Evolutionary conservation across 2,113 vertebrate genomes (phyloP), one percentile per base, ranked within the genome.

Genomic region (Oceanodroma tethys): DNA sequence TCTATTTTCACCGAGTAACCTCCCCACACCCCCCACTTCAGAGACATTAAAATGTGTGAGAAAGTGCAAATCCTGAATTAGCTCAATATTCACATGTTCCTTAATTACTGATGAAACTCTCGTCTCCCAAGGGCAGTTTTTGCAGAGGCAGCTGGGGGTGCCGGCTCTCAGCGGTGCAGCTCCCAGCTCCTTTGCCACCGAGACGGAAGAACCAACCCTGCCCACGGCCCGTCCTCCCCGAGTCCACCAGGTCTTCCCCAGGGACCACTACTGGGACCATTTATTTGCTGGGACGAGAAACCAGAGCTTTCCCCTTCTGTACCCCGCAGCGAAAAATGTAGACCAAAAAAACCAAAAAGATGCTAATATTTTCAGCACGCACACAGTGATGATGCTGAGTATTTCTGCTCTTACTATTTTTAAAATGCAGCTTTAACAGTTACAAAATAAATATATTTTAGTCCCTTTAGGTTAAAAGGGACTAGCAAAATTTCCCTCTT

Each of bases 101-200:
- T 95, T 94, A 86, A 97, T 94, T 95, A 95, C 70, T 70, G 88
- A 94, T 66, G 80, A 63, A 76, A 50, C 63, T 72, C 85, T 66
- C 0, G 0, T 9, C 67, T 95, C 91, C 88, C 86, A 30, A 9
- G 75, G 91, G 91, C 34, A 23, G 66, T 17, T 94, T 76, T 30
- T 13, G 76, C 86, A 21, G 58, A 92, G 80, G 2, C 60, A 59
- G 68, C 42, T 47, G 82, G 83, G 89, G 76, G 84, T 59, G 86
- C 95, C 0, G 2, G 3, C 52, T 73, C 59, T 27, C 5, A 11
- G 53, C 9, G 2, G 23, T 4, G 52, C 53, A 3, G 53, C 74
- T 80, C 66, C 53, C 74, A 43, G 45, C 29, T 72, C 43, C 65
- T 83, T 55, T 38, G 27, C 40, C 58, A 23, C 43, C 5, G 3